phyloP scores from a whole-genome alignment of 2,113 vertebrate genomes.

The Equus przewalskii region DNA sequence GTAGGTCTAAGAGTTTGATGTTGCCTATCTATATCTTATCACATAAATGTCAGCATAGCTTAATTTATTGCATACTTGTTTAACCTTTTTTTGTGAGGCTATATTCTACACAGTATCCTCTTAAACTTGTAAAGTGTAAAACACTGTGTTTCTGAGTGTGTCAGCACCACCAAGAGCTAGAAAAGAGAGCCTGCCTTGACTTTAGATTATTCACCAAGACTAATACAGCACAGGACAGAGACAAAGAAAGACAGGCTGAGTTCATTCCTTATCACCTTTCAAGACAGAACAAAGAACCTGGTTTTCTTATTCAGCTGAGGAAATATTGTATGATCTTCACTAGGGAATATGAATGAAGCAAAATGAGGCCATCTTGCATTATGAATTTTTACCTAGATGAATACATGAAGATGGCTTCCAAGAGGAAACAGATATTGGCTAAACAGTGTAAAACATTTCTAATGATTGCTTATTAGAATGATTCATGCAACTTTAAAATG shows the following conservation, averaged over 20 bases:
- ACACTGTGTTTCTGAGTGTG: slow-evolving; percentile 66
- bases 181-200: slow-evolving; percentile 70
- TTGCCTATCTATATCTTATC: slow-evolving; percentile 82
- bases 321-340: slow-evolving; percentile 47
- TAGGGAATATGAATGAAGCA: slow-evolving; percentile 71
- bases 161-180: slow-evolving; percentile 86
- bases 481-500: background rate
- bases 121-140: slow-evolving; percentile 68
- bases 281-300: slow-evolving; percentile 77
- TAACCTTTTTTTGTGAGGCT: slow-evolving; percentile 82
- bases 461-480: background rate
- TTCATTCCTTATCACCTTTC: slow-evolving; percentile 78
- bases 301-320: slow-evolving; percentile 75
- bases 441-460: background rate
- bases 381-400: slow-evolving; percentile 73
- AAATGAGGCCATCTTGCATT: slow-evolving; percentile 59
- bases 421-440: slow-evolving; percentile 47
- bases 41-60: slow-evolving; percentile 79
- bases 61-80: slow-evolving; percentile 84
- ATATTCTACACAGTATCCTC: slow-evolving; percentile 67
- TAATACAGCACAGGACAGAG: slow-evolving; percentile 60
- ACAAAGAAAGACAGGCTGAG: slow-evolving; percentile 80
- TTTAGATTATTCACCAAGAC: slow-evolving; percentile 23
- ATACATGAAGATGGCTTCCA: slow-evolving; percentile 63
- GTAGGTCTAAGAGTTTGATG: slow-evolving; percentile 71